These are phyloP conservation scores for Liasis olivaceus DNA, from an alignment of 2,797 vertebrate genomes.

Conservation along the genomic window DNA sequence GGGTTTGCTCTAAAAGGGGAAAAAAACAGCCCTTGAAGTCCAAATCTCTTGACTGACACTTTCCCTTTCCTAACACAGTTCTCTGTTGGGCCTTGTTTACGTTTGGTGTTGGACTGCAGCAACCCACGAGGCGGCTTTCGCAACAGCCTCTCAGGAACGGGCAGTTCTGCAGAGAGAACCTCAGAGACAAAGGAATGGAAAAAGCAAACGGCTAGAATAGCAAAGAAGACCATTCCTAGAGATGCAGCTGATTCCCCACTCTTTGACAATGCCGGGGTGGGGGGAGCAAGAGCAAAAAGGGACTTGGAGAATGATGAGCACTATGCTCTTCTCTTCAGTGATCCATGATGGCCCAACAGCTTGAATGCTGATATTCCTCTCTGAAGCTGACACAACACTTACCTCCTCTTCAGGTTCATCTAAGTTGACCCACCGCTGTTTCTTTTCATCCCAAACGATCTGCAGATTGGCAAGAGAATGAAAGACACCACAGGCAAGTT, in stretches of 20 bases:
- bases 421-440: constrained; percentile 91
- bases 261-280: background rate
- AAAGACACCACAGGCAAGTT: background rate
- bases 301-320: background rate
- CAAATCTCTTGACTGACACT: background rate
- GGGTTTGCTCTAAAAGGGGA: constrained; percentile 82
- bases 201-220: background rate
- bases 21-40: rapidly evolving
- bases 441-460: constrained; percentile 97
- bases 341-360: background rate
- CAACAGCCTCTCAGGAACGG: background rate
- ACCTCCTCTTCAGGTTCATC: constrained; percentile 99
- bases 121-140: background rate
- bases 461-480: constrained; percentile 49
- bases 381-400: background rate
- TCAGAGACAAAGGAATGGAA: too few relatives aligned
- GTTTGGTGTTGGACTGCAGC: background rate
- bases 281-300: background rate
- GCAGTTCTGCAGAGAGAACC: too few relatives aligned
- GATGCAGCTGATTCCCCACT: background rate
- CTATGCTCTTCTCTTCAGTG: background rate
- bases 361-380: background rate
- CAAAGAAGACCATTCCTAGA: background rate
- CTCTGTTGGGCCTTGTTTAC: background rate
- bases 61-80: background rate